Evolutionary conservation across 2,797 vertebrate species (phyloP).

Genomic region (Heteromormyrus szaboi): DNA sequence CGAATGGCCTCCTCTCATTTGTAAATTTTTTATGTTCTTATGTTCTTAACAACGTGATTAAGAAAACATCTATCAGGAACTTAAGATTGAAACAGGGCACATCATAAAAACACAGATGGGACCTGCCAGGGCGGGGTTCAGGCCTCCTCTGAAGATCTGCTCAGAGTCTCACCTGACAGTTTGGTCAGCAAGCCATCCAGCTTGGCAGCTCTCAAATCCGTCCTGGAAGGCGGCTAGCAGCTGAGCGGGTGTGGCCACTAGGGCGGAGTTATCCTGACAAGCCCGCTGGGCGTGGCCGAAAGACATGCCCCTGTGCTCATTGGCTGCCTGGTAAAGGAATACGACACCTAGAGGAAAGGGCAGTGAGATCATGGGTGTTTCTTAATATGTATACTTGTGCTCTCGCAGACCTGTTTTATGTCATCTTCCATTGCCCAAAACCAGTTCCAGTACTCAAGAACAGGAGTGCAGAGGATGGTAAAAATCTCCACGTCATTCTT

Average conservation of each 20-base stretch:
- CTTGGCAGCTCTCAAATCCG: conserved; percentile 83
- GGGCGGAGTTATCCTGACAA: conserved; percentile 75
- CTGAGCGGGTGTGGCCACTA: conserved; percentile 73
- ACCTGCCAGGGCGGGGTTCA: not conserved
- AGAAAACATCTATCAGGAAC: not conserved
- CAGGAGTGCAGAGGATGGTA: not conserved
- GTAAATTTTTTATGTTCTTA: too few species aligned
- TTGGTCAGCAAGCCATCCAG: conserved; percentile 87
- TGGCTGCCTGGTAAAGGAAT: conserved; percentile 78
- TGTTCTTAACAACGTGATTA: not conserved
- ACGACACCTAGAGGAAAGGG: conserved; percentile 68
- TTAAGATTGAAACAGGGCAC: not conserved
- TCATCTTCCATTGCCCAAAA: not conserved
- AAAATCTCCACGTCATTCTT: not conserved
- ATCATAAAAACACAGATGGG: not conserved
- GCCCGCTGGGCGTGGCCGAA: conserved; percentile 70
- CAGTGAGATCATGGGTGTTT: not conserved
- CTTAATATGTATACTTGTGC: not conserved
- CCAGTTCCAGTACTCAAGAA: not conserved
- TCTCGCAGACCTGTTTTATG: not conserved
- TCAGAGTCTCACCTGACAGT: conserved; percentile 73
- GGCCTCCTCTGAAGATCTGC: not conserved
- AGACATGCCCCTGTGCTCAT: conserved; percentile 69
- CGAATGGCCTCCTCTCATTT: too few species aligned
- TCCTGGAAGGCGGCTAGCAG: conserved; percentile 83